A percentile compares a stretch with the other conserved stretches of the same genome.
These are phyloP conservation scores for Drosophila mercatorum DNA, from an alignment of 2,888 invertebrate species.

Conservation along the genomic window DNA sequence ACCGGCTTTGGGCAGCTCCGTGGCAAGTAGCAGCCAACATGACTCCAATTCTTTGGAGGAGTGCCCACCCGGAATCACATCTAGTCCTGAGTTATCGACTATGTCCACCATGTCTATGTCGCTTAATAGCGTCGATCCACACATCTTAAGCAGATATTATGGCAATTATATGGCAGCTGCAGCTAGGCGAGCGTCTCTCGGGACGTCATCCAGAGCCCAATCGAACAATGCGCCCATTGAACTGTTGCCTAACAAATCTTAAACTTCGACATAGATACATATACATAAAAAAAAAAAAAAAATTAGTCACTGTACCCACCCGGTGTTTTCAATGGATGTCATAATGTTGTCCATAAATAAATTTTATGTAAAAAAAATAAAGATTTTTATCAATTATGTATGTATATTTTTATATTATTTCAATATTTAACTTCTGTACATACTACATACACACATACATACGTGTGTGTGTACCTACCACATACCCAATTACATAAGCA, in stretches of 20 bases:
- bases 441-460: not conserved
- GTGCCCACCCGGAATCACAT: slow-evolving; percentile 28
- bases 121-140: slow-evolving; percentile 73
- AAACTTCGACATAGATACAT: slow-evolving; percentile 9
- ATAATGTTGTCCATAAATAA: not conserved
- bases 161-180: slow-evolving; percentile 84
- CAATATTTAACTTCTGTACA: not conserved
- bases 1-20: slow-evolving; percentile 41
- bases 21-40: slow-evolving; percentile 58
- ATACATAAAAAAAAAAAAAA: not conserved
- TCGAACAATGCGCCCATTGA: slow-evolving; percentile 44
- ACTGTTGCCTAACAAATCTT: slow-evolving; percentile 56
- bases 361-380: not conserved
- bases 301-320: slow-evolving; percentile 29
- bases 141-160: slow-evolving; percentile 83
- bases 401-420: slow-evolving; percentile 5
- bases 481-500: no score
- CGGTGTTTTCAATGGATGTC: not conserved
- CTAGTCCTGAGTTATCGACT: slow-evolving; percentile 1
- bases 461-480: no score
- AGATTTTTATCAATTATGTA: not conserved
- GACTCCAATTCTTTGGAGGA: slow-evolving; percentile 71
- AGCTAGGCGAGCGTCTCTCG: slow-evolving; percentile 58
- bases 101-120: not conserved
- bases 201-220: slow-evolving; percentile 47